Evolutionary conservation across 2,113 vertebrate genomes (phyloP).

Genomic region (Pycnonotus jocosus): DNA sequence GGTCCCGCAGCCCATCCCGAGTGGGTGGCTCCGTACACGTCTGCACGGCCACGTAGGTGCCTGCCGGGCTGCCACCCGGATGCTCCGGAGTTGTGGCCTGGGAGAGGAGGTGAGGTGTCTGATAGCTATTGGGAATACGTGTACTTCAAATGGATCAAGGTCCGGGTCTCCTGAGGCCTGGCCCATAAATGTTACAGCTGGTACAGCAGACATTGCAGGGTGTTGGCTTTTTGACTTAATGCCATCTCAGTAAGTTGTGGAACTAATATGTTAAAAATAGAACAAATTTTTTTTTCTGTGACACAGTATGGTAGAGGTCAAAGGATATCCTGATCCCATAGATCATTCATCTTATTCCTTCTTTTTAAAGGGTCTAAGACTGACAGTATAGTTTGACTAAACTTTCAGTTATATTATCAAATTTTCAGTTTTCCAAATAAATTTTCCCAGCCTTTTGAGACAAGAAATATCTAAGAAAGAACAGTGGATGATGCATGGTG

Average conservation of each 20-base stretch:
- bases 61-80: neutral
- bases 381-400: neutral
- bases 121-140: rapidly evolving
- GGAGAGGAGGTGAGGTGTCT: neutral
- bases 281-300: neutral
- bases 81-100: neutral
- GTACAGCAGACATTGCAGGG: neutral
- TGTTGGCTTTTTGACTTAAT: neutral
- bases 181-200: neutral
- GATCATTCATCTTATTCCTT: neutral
- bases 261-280: neutral
- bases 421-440: neutral
- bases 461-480: neutral
- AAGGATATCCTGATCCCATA: neutral
- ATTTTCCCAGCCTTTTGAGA: neutral
- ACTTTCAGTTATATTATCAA: neutral
- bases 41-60: neutral
- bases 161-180: neutral
- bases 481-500: rapidly evolving
- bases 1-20: neutral
- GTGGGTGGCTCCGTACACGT: neutral
- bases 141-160: neutral
- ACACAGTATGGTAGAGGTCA: neutral
- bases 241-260: neutral
- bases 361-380: neutral